These are phyloP conservation scores for Nomada fabriciana DNA, from an alignment of 2,888 invertebrate species.

Conservation along the genomic window DNA sequence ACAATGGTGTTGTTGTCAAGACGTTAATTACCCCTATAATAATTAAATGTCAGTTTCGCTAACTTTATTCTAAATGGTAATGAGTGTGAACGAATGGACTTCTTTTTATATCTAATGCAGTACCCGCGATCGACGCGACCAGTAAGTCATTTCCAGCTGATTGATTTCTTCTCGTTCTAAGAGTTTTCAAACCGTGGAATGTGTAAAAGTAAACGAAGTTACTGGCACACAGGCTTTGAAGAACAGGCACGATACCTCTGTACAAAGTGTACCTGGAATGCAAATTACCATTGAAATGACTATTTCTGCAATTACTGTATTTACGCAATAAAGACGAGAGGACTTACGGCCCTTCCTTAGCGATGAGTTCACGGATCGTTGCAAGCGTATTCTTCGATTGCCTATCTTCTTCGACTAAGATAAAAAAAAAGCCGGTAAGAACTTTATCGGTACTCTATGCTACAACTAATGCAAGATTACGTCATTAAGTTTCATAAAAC, in stretches of 20 bases:
- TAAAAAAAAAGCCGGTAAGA: slow-evolving; percentile 60
- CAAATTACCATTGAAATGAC: neutral
- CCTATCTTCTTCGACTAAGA: slow-evolving; percentile 90
- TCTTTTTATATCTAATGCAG: neutral
- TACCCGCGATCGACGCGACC: slow-evolving; percentile 92
- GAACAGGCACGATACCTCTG: slow-evolving; percentile 92
- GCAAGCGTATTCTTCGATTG: slow-evolving; percentile 89
- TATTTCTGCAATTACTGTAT: neutral
- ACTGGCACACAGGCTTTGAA: slow-evolving; percentile 93
- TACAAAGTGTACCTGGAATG: slow-evolving; percentile 88
- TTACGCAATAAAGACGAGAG: slow-evolving; percentile 5
- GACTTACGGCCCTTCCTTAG: slow-evolving; percentile 87
- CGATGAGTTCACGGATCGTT: slow-evolving; percentile 86
- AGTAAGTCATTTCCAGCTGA: slow-evolving; percentile 90
- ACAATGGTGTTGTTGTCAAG: slow-evolving; percentile 93
- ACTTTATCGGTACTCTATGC: neutral
- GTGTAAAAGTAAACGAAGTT: slow-evolving; percentile 98
- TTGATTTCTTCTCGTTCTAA: slow-evolving; percentile 83
- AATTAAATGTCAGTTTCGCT: neutral
- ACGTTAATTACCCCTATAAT: slow-evolving; percentile 90
- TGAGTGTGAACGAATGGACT: neutral
- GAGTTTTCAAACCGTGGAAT: slow-evolving; percentile 92
- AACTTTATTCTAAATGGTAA: neutral
- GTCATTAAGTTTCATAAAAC: neutral
- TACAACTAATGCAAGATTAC: neutral